Conservation (phyloP, 2,888 invertebrate genomes). For the Apodemia duryi region DNA sequence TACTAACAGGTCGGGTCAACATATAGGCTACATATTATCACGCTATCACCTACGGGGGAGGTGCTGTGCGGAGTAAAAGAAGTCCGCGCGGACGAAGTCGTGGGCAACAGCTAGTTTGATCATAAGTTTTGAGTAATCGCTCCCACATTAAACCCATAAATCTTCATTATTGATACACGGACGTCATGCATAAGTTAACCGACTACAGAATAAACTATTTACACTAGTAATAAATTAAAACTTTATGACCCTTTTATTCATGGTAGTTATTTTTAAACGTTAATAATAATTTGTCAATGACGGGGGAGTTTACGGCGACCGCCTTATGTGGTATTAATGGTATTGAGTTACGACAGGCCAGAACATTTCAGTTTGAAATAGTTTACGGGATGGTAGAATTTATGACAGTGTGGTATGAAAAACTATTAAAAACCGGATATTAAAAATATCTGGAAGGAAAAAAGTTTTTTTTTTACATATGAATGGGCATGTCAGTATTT, state of each 20-base stretch:
- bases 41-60: too few species aligned
- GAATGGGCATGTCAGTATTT: too few species aligned
- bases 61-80: too few species aligned
- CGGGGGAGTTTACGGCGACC: slow-evolving; percentile 1
- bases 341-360: slow-evolving; percentile 9
- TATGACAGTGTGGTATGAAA: background rate
- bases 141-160: too few species aligned
- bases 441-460: background rate
- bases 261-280: slow-evolving; percentile 4
- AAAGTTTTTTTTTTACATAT: too few species aligned
- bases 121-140: too few species aligned
- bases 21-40: too few species aligned
- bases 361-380: background rate
- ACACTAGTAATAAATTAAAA: background rate
- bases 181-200: background rate
- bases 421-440: background rate
- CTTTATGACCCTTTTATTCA: background rate
- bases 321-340: slow-evolving; percentile 8
- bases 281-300: slow-evolving; percentile 4
- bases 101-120: too few species aligned
- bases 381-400: background rate
- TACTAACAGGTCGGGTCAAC: too few species aligned
- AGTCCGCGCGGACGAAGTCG: too few species aligned
- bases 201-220: background rate
- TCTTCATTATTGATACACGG: background rate